Conservation (phyloP, 2,797 vertebrate genomes). For the Diglossa cyanea region DNA sequence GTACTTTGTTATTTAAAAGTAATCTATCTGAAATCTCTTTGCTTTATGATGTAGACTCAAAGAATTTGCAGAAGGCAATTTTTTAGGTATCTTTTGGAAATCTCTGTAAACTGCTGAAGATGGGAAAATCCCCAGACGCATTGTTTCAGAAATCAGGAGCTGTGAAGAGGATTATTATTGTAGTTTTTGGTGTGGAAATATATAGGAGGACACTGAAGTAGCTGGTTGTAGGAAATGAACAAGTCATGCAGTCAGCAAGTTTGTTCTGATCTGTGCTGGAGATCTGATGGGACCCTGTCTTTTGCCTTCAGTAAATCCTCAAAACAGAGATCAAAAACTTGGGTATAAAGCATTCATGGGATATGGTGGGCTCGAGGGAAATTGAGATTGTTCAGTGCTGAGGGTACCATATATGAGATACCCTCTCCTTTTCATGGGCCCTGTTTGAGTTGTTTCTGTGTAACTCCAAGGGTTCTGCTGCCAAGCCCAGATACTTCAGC, state of each 20-base stretch:
- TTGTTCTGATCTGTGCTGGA: not conserved
- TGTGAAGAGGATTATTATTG: not conserved
- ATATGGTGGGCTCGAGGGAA: not conserved
- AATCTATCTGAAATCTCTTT: not conserved
- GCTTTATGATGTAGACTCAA: not conserved
- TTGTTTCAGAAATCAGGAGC: not conserved
- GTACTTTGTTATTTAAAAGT: not conserved
- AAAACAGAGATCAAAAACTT: not conserved
- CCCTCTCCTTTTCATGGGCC: not conserved
- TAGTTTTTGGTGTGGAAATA: not conserved
- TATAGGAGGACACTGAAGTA: not conserved
- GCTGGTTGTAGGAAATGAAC: not conserved
- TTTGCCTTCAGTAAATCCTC: not conserved
- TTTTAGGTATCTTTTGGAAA: not conserved
- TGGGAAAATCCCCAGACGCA: not conserved
- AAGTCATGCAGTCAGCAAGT: not conserved
- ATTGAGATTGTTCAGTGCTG: not conserved
- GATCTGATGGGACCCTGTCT: not conserved
- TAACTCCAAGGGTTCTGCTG: not conserved
- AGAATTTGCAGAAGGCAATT: not conserved
- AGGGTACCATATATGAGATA: not conserved
- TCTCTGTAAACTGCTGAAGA: not conserved
- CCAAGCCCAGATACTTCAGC: not conserved
- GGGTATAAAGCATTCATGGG: fast-evolving
- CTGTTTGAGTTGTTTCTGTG: not conserved